phyloP scores from a whole-genome alignment of 2,797 vertebrate genomes.

The Danio choprae region DNA sequence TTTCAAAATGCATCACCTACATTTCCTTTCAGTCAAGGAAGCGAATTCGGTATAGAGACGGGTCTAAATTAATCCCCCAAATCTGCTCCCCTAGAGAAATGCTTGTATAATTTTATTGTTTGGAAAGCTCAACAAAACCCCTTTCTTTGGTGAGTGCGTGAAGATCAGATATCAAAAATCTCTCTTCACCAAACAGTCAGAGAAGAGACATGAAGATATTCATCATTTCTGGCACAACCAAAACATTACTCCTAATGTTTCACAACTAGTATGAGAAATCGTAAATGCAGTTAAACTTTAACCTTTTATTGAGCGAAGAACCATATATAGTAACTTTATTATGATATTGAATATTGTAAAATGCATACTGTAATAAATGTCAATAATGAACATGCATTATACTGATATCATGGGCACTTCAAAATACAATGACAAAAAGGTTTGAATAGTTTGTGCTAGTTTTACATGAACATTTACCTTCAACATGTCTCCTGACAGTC shows the following conservation, averaged over 20 bases:
- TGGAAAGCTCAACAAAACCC: not conserved
- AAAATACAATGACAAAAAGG: too few species aligned
- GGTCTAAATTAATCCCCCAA: not conserved
- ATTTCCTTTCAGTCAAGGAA: not conserved
- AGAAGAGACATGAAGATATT: conserved; percentile 57
- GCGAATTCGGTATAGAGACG: not conserved
- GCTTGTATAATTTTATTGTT: too few species aligned
- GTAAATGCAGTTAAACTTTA: too few species aligned
- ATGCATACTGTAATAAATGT: too few species aligned
- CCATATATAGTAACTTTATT: too few species aligned
- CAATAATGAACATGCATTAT: too few species aligned
- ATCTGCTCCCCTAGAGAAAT: conserved; percentile 33
- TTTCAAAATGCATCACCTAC: not conserved
- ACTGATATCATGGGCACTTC: too few species aligned
- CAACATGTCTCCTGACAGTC: conserved; percentile 96
- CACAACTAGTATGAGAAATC: too few species aligned
- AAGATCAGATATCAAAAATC: conserved; percentile 48
- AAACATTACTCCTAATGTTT: too few species aligned
- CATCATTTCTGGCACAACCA: conserved; percentile 48
- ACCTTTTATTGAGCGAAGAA: too few species aligned
- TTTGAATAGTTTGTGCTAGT: not conserved
- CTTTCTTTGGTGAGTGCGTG: not conserved
- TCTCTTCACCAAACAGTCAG: conserved; percentile 54
- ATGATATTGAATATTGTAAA: too few species aligned
- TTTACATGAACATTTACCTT: conserved; percentile 81